Percentiles rank a stretch among this genome's conserved stretches.
Evolutionary conservation across 2,888 invertebrate species (phyloP).

Genomic region (Tinea pellionella): DNA sequence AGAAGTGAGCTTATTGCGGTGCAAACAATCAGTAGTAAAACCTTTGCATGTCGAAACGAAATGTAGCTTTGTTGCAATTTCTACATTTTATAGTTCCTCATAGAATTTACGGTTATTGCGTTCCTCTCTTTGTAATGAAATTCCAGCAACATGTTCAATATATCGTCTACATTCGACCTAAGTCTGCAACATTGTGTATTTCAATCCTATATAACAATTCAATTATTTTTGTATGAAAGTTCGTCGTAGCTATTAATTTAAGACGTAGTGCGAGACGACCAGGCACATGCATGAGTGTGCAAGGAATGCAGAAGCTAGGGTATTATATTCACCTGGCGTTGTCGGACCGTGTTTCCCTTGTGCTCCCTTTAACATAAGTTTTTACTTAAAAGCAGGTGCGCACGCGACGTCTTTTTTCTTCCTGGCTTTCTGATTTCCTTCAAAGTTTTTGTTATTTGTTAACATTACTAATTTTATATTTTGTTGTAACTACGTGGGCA

Average conservation of each 20-base stretch:
- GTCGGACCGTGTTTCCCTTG: conserved; percentile 6
- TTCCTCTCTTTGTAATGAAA: not conserved
- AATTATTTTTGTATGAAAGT: too few relatives aligned
- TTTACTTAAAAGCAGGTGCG: not conserved
- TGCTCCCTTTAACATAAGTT: not conserved
- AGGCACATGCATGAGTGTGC: not conserved
- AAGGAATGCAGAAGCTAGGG: not conserved
- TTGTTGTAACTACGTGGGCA: not conserved
- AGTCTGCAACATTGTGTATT: not conserved
- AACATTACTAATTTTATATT: not conserved
- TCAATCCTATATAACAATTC: too few relatives aligned
- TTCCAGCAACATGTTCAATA: not conserved
- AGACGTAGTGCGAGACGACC: not conserved
- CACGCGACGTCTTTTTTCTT: conserved; percentile 1
- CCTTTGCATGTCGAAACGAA: not conserved
- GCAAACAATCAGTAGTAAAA: conserved; percentile 10
- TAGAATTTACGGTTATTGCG: not conserved
- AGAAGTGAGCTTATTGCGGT: not conserved
- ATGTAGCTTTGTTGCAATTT: not conserved
- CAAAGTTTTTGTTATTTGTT: conserved; percentile 3
- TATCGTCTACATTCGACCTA: not conserved
- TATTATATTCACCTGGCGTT: not conserved
- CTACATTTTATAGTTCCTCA: conserved; percentile 4
- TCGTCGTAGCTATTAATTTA: not conserved
- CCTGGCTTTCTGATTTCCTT: not conserved